Percentiles rank a stretch among this genome's conserved stretches.
These are phyloP conservation scores for Heterotilapia buettikoferi DNA, from an alignment of 2,113 vertebrate species.

Conservation along the genomic window DNA sequence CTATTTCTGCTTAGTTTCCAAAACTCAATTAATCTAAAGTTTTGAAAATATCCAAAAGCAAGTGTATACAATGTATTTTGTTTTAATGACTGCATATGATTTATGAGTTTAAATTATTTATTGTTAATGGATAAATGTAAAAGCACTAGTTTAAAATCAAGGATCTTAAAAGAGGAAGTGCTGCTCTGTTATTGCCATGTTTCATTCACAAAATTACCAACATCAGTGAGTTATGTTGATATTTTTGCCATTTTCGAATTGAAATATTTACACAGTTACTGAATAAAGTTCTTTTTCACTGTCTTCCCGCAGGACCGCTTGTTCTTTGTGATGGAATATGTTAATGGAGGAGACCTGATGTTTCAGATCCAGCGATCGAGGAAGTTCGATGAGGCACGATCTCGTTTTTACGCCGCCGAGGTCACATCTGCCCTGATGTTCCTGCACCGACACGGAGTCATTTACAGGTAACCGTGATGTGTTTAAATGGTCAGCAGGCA, in stretches of 20 bases:
- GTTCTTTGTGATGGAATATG: slow-evolving; percentile 98
- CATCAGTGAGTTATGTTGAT: neutral
- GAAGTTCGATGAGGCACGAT: slow-evolving; percentile 93
- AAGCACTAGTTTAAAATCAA: neutral
- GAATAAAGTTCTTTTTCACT: neutral
- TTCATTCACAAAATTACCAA: neutral
- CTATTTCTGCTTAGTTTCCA: rapidly evolving
- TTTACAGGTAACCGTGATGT: slow-evolving; percentile 82
- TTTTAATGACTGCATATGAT: neutral
- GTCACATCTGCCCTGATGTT: slow-evolving; percentile 98
- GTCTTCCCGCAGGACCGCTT: slow-evolving; percentile 81
- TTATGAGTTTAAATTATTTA: neutral
- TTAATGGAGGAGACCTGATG: slow-evolving; percentile 97
- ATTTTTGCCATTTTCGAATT: neutral
- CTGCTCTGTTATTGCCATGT: neutral
- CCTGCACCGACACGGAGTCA: slow-evolving; percentile 90
- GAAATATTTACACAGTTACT: neutral
- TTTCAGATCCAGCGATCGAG: slow-evolving; percentile 95
- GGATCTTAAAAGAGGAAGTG: neutral
- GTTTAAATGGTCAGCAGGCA: neutral
- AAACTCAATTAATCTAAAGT: neutral
- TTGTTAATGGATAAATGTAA: neutral
- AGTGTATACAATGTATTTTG: rapidly evolving
- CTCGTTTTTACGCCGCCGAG: slow-evolving; percentile 95
- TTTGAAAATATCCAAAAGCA: neutral